These are phyloP conservation scores for Sarcophaga variegata DNA, from an alignment of 2,888 invertebrate species.

Conservation along the genomic window DNA sequence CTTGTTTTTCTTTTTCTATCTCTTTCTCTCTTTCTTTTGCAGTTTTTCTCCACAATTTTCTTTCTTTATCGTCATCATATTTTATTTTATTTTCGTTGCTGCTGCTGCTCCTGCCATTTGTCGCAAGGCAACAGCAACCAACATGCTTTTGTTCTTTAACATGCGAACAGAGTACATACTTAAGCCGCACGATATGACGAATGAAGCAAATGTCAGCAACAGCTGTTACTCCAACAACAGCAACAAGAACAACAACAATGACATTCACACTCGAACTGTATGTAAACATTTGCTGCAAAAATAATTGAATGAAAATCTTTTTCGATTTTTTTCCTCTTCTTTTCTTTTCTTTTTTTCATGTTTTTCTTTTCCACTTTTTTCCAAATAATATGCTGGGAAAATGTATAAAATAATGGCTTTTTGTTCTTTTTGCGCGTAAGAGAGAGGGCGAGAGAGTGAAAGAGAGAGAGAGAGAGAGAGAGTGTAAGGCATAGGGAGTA, in stretches of 20 bases:
- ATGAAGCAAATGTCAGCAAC: slow-evolving; percentile 80
- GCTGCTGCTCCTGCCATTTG: neutral
- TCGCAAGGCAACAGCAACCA: slow-evolving; percentile 44
- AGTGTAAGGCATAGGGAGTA: too few species aligned
- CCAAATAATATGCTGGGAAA: neutral
- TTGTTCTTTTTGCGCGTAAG: neutral
- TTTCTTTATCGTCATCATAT: neutral
- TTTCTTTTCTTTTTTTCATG: too few species aligned
- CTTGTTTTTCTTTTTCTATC: too few species aligned
- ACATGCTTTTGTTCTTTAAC: slow-evolving; percentile 30
- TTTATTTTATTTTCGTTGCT: neutral
- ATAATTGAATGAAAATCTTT: slow-evolving; percentile 55
- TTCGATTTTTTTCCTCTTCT: neutral
- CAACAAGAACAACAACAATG: neutral
- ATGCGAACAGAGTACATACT: slow-evolving; percentile 29
- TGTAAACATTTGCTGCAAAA: slow-evolving; percentile 14
- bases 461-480: neutral
- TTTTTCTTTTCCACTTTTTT: too few species aligned
- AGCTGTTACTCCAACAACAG: slow-evolving; percentile 68
- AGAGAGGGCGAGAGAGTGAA: neutral
- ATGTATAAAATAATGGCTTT: slow-evolving; percentile 6
- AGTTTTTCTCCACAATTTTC: neutral
- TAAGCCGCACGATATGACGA: slow-evolving; percentile 75
- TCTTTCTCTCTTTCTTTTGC: neutral
- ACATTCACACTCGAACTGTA: neutral